Evolutionary conservation across 2,797 vertebrate genomes (phyloP).

Genomic region (Syngnathus rostellatus): DNA sequence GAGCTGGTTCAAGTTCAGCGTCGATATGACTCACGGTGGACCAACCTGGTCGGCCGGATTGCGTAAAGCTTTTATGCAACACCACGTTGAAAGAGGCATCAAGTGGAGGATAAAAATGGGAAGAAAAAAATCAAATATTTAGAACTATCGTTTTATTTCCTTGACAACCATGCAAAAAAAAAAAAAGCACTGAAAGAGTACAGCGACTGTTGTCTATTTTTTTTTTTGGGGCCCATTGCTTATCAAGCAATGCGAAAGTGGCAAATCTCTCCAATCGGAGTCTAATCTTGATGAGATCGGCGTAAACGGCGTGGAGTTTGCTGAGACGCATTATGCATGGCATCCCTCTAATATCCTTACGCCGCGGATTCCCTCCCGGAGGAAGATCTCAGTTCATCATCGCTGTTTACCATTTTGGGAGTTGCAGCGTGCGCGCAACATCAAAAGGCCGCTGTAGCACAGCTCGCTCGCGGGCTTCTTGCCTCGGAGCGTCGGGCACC

Average conservation of each 20-base stretch:
- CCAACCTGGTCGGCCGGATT: conserved; percentile 63
- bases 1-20: conserved; percentile 47
- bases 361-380: conserved; percentile 62
- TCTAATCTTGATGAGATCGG: conserved; percentile 37
- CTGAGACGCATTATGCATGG: conserved; percentile 62
- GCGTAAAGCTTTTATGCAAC: conserved; percentile 74
- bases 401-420: conserved; percentile 67
- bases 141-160: conserved; percentile 53
- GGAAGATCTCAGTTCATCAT: conserved; percentile 67
- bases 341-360: conserved; percentile 62
- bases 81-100: conserved; percentile 65
- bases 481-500: conserved; percentile 28
- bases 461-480: conserved; percentile 61
- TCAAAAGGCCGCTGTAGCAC: conserved; percentile 70
- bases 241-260: conserved; percentile 31
- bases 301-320: conserved; percentile 39
- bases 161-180: conserved; percentile 31
- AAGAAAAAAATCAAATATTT: conserved; percentile 73
- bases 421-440: conserved; percentile 59
- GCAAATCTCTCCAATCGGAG: conserved; percentile 36
- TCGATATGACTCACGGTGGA: conserved; percentile 68
- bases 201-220: conserved; percentile 8
- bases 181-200: conserved; percentile 1
- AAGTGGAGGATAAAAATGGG: conserved; percentile 67
- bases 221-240: conserved; percentile 26